Evolutionary conservation across 1,140 invertebrate species (phyloP).

Genomic region (Pogonomyrmex californicus): DNA sequence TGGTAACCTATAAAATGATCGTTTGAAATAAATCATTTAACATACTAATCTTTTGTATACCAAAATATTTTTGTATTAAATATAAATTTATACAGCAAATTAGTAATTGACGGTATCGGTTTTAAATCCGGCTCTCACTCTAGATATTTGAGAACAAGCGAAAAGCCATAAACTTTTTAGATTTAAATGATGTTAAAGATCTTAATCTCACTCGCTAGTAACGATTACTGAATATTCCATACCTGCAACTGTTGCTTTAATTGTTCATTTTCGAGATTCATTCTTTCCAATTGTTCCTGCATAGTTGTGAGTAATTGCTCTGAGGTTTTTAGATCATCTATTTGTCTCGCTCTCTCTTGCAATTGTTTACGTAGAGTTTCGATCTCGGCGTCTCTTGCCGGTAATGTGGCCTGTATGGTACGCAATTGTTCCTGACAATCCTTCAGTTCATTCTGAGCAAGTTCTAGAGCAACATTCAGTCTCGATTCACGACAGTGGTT

Average conservation of each 20-base stretch:
- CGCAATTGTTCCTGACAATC: constrained; percentile 85
- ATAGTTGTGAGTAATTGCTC: constrained; percentile 81
- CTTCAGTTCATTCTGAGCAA: constrained; percentile 84
- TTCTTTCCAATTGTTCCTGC: constrained; percentile 81
- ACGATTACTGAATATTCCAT: not conserved
- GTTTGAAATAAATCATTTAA: not conserved
- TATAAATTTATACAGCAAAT: no score
- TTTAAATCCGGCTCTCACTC: no score
- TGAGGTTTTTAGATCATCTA: constrained; percentile 79
- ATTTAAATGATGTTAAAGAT: no score
- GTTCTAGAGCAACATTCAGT: constrained; percentile 85
- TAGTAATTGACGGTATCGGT: no score
- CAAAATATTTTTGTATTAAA: not conserved
- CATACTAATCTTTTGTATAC: not conserved
- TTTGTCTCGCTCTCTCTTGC: constrained; percentile 80
- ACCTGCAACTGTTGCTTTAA: constrained; percentile 83
- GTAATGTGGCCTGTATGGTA: constrained; percentile 84
- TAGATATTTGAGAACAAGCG: no score
- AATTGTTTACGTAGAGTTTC: constrained; percentile 83
- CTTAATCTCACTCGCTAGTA: no score
- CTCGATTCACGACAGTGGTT: constrained; percentile 84
- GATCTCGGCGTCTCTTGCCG: constrained; percentile 84
- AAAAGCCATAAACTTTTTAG: no score
- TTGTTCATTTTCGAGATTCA: constrained; percentile 83
- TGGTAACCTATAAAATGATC: constrained; percentile 77